Percentiles rank a stretch among this genome's conserved stretches.
Conservation (phyloP, 2,888 invertebrate genomes). For the Polyommatus iphigenia region DNA sequence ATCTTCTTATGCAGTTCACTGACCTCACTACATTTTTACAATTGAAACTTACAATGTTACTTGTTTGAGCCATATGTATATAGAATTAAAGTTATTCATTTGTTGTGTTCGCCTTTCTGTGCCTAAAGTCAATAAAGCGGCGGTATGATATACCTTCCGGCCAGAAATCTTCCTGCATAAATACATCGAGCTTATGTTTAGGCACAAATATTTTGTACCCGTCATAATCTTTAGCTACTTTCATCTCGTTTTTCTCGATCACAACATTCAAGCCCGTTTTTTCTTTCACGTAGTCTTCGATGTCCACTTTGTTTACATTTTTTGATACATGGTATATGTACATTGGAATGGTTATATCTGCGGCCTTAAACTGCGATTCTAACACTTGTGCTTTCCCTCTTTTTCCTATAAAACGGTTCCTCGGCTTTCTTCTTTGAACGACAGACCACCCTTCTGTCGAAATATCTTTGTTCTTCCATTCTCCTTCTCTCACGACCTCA, state of each 20-base stretch:
- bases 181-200: not conserved
- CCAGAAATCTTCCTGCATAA: not conserved
- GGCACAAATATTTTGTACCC: slow-evolving; percentile 10
- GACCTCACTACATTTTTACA: slow-evolving; percentile 1
- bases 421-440: not conserved
- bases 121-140: not conserved
- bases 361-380: not conserved
- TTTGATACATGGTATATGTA: not conserved
- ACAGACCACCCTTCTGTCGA: not conserved
- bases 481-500: not conserved
- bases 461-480: not conserved
- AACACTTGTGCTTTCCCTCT: not conserved
- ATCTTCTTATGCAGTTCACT: not conserved
- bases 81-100: not conserved
- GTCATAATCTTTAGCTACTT: not conserved
- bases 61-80: not conserved
- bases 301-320: not conserved
- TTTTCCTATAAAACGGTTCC: not conserved
- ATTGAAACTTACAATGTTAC: not conserved
- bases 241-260: not conserved
- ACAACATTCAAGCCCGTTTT: not conserved
- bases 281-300: not conserved
- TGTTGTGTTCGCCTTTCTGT: not conserved
- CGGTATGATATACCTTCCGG: not conserved
- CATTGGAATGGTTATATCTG: not conserved